These are phyloP conservation scores for Nicator chloris DNA, from an alignment of 2,113 vertebrate genomes.

Conservation along the genomic window DNA sequence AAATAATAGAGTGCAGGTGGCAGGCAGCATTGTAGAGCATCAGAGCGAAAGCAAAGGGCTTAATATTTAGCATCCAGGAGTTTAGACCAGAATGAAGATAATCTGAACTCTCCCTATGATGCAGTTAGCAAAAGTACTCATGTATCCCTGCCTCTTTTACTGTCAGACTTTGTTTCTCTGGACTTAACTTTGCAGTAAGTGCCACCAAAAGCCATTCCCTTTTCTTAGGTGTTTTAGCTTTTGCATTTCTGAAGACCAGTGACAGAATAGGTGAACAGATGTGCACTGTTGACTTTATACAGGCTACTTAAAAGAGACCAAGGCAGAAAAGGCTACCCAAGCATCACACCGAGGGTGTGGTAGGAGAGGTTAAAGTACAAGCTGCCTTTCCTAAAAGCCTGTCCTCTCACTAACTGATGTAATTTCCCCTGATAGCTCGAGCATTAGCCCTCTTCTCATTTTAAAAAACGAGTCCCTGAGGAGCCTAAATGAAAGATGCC, in stretches of 20 bases:
- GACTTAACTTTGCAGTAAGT: neutral
- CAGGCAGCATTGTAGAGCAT: neutral
- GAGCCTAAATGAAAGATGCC: constrained; percentile 20
- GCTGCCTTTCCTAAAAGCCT: neutral
- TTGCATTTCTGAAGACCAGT: neutral
- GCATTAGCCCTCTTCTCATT: neutral
- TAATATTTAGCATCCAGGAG: neutral
- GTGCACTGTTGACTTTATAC: neutral
- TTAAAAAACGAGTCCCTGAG: neutral
- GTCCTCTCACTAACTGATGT: neutral
- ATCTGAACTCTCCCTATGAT: neutral
- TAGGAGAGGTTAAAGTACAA: neutral
- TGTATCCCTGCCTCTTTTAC: neutral
- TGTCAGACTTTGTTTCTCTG: neutral
- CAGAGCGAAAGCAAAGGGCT: neutral
- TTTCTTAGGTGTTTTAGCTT: neutral
- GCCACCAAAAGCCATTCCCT: neutral
- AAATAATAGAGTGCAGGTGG: neutral
- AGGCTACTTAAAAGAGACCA: neutral
- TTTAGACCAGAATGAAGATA: neutral
- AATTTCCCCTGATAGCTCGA: neutral
- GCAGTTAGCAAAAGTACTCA: neutral
- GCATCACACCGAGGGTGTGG: neutral
- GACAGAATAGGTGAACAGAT: neutral
- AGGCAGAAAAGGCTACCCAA: neutral